A percentile compares a stretch with the other conserved stretches of the same genome.
Conservation (phyloP, 1,140 invertebrate genomes). For the Drosophila nikananu region DNA sequence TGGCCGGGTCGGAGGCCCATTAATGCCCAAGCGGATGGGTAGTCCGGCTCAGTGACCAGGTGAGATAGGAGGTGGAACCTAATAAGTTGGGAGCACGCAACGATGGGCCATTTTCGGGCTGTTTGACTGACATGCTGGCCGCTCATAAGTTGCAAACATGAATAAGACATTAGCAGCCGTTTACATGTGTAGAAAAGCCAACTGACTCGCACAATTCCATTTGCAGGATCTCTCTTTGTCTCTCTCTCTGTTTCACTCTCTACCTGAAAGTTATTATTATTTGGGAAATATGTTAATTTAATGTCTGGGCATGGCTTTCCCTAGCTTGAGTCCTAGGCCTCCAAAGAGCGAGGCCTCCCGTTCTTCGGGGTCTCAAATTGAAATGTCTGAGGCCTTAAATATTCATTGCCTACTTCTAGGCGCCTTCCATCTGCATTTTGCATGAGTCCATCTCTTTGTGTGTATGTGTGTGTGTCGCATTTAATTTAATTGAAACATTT, state of each 20-base stretch:
- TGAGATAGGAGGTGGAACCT: conserved; percentile 31
- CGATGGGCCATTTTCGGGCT: conserved; percentile 54
- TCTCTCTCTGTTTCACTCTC: conserved; percentile 3
- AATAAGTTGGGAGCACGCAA: conserved; percentile 80
- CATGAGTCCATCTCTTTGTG: conserved; percentile 25
- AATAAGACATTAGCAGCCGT: conserved; percentile 80
- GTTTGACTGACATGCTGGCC: conserved; percentile 37
- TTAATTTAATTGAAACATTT: conserved; percentile 80
- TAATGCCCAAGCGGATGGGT: conserved; percentile 9
- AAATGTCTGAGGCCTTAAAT: conserved; percentile 72
- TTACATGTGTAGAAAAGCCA: conserved; percentile 68
- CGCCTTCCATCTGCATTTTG: conserved; percentile 36
- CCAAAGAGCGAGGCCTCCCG: background rate
- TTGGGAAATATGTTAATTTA: conserved; percentile 83
- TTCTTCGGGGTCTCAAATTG: conserved; percentile 46
- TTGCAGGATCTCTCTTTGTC: conserved; percentile 20
- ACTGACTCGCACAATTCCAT: conserved; percentile 50
- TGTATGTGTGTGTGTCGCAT: conserved; percentile 24
- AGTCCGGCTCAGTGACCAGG: background rate
- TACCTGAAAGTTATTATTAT: conserved; percentile 74
- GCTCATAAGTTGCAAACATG: conserved; percentile 70
- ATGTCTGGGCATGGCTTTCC: conserved; percentile 60
- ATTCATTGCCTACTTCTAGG: conserved; percentile 64
- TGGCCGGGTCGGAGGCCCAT: conserved; percentile 25
- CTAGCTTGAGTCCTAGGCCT: background rate